Evolutionary conservation across 35 echinoderm and acorn worm species (phyloP).

Genomic region (Antedon bifida): DNA sequence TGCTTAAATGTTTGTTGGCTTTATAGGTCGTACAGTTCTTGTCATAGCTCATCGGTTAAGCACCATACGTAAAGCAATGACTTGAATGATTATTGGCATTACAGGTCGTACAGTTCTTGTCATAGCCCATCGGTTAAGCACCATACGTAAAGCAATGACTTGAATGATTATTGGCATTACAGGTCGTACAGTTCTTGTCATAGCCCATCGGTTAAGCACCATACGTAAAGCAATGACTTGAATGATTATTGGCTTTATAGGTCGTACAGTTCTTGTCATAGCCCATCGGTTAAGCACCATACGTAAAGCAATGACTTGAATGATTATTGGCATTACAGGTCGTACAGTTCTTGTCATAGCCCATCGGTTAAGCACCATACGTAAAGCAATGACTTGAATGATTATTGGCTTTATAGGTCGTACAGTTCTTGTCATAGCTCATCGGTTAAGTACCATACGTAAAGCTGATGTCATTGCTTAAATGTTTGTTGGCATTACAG

Average conservation of each 20-base stretch:
- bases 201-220: constrained; percentile 84
- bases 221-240: constrained; percentile 85
- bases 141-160: constrained; percentile 87
- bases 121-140: constrained; percentile 85
- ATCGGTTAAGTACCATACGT: constrained; percentile 75
- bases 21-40: constrained; percentile 73
- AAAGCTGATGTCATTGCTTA: constrained; percentile 85
- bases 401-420: constrained; percentile 35
- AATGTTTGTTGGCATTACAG: constrained; percentile 19
- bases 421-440: constrained; percentile 85
- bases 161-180: neutral
- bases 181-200: constrained; percentile 87
- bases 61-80: constrained; percentile 87
- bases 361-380: constrained; percentile 77
- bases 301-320: constrained; percentile 62
- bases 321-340: constrained; percentile 31
- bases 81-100: neutral
- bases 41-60: constrained; percentile 88
- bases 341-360: constrained; percentile 86
- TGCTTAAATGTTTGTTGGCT: constrained; percentile 17
- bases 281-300: constrained; percentile 88
- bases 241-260: constrained; percentile 21
- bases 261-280: constrained; percentile 82
- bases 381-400: constrained; percentile 66
- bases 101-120: constrained; percentile 82